Evolutionary conservation across 1,140 invertebrate genomes (phyloP), one percentile per base, ranked within the genome.

Genomic region (Pogonus chalceus): DNA sequence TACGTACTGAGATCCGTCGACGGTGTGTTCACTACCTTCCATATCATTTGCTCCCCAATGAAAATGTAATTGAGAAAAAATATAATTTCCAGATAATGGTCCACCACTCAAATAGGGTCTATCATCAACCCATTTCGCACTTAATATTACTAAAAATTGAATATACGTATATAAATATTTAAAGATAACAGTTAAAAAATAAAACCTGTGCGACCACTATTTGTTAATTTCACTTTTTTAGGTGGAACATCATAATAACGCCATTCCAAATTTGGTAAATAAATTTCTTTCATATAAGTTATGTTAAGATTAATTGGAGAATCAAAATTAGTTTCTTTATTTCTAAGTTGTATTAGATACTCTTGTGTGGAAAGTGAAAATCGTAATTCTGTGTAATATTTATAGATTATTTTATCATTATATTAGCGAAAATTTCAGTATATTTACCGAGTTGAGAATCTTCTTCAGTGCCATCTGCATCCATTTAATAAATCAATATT

Each of bases 11-110:
- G 67, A 65, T 20, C 80, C 80, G 60, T 86, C 83, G 1, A 92
- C 70, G 0, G 75, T 76, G 63, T 93, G 90, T 58, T 92, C 90
- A 24, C 87, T 90, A 1, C 90, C 90, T 46, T 75, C 69, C 62
- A 76, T 76, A 60, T 85, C 78, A 37, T 80, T 76, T 14, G 69
- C 60, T 1, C 88, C 87, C 87, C 89, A 92, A 65, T 92, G 90
- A 55, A 92, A 84, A 69, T 92, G 89, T 35, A 90, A 70, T 64
- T 88, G 85, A 0, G 79, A 79, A 46, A 90, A 78, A 0, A 79
- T 65, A 58, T 87, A 88, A 55, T 76, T 78, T 2, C 76, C 76
- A 1, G 68, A 59, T 49, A 88, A 71, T 0, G 80, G 80, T 1
- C 84, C 84, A 2, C 75, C 78, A 26, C 69, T 65, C 16, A 84